These are phyloP conservation scores for Mesembrinibis cayennensis DNA, from an alignment of 2,113 vertebrate genomes.

Conservation along the genomic window DNA sequence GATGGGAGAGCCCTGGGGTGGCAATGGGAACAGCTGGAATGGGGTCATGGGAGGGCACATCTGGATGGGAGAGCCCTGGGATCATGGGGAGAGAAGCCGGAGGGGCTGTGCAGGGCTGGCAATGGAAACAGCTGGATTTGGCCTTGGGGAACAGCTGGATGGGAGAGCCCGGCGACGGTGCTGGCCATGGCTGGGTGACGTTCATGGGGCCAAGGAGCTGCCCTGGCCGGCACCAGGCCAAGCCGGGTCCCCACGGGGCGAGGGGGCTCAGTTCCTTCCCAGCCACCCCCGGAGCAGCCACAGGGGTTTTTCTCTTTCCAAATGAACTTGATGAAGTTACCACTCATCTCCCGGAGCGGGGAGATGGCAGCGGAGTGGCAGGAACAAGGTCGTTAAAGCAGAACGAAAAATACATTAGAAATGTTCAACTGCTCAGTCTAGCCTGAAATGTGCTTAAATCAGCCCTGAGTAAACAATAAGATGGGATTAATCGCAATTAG, in stretches of 20 bases:
- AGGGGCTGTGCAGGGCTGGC: background rate
- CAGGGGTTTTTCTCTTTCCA: background rate
- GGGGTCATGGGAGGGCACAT: background rate
- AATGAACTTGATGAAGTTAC: background rate
- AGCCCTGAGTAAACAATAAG: constrained; percentile 59
- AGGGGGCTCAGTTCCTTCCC: background rate
- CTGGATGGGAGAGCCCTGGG: background rate
- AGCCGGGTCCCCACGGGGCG: rapidly evolving
- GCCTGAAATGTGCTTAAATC: constrained; percentile 67
- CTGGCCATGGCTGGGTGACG: rapidly evolving
- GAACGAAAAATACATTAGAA: constrained; percentile 58
- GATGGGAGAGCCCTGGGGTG: background rate
- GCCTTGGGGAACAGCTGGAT: background rate
- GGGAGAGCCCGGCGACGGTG: rapidly evolving
- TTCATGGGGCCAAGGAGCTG: background rate
- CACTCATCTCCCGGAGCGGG: background rate
- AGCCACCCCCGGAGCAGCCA: background rate
- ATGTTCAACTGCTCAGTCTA: constrained; percentile 56
- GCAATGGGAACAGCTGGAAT: background rate
- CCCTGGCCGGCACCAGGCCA: rapidly evolving
- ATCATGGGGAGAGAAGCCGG: rapidly evolving
- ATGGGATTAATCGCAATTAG: constrained; percentile 51
- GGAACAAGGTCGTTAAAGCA: constrained; percentile 50
- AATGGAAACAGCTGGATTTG: background rate
- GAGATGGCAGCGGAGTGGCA: background rate